phyloP scores from a whole-genome alignment of 2,113 vertebrate species.

The Sceloporus tristichus region DNA sequence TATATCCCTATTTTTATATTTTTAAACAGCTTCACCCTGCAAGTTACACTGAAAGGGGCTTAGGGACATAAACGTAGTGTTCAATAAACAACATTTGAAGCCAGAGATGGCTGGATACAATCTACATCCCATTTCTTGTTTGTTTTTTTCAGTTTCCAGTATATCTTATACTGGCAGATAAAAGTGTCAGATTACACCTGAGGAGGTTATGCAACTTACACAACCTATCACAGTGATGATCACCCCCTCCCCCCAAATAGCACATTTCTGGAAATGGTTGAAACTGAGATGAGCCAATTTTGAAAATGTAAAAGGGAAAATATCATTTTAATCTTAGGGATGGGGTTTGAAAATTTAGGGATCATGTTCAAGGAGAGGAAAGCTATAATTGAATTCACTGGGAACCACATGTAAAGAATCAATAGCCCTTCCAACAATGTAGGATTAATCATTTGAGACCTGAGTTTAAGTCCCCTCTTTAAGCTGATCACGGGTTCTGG shows the following conservation, averaged over 20 bases:
- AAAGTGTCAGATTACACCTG: neutral
- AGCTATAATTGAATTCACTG: neutral
- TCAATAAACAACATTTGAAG: neutral
- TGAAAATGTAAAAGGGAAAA: neutral
- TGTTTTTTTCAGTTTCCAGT: neutral
- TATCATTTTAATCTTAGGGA: neutral
- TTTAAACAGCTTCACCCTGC: neutral
- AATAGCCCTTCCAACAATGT: neutral
- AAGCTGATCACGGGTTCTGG: neutral
- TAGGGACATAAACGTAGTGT: neutral
- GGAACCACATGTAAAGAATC: slow-evolving; percentile 1
- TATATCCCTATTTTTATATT: no score
- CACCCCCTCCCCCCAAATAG: neutral
- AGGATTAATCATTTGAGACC: neutral
- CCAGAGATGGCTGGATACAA: neutral
- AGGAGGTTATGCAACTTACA: neutral
- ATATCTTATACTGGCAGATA: neutral
- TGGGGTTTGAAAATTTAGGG: neutral
- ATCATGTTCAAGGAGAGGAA: neutral
- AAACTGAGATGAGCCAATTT: neutral
- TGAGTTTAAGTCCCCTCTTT: neutral
- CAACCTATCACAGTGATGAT: neutral
- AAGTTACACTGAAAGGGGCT: neutral
- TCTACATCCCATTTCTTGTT: neutral
- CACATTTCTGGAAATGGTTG: neutral